Conservation (phyloP, 2,888 invertebrate genomes). For the Pilophorus perplexus region DNA sequence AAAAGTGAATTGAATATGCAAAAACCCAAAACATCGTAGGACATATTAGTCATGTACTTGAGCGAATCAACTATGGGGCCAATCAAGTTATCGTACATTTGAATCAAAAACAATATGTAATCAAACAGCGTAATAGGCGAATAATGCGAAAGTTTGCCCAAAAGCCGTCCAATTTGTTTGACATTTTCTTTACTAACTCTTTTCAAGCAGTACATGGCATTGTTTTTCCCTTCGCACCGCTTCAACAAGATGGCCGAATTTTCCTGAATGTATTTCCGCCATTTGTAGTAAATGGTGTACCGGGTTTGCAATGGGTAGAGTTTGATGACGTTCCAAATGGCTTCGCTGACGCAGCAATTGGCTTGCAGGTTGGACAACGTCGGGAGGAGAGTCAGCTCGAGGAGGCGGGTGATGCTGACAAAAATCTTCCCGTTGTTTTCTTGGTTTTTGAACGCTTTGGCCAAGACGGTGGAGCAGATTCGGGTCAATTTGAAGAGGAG, state of each 20-base stretch:
- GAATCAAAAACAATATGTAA: conserved; percentile 80
- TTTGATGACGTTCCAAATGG: conserved; percentile 87
- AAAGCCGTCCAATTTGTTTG: conserved; percentile 90
- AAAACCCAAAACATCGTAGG: conserved; percentile 93
- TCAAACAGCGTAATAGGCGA: conserved; percentile 95
- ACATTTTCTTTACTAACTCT: conserved; percentile 97
- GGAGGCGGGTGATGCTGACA: conserved; percentile 50
- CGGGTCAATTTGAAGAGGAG: conserved; percentile 81
- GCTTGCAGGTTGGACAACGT: conserved; percentile 87
- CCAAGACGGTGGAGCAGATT: conserved; percentile 56
- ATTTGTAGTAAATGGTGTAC: conserved; percentile 87
- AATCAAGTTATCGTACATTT: conserved; percentile 91
- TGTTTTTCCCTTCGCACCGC: conserved; percentile 59
- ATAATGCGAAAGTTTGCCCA: conserved; percentile 95
- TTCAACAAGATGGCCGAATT: conserved; percentile 72
- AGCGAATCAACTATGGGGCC: conserved; percentile 95
- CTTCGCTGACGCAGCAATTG: conserved; percentile 94
- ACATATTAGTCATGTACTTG: conserved; percentile 90
- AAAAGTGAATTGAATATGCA: conserved; percentile 92
- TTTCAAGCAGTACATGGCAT: conserved; percentile 95
- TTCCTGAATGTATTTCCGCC: conserved; percentile 88
- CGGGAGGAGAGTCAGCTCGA: conserved; percentile 64
- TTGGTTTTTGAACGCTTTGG: conserved; percentile 50
- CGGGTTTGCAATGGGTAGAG: conserved; percentile 81
- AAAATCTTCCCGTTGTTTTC: conserved; percentile 38